Base-by-base conservation (phyloP, 2,888 invertebrate species). In the Galerucella calmariensis region DNA sequence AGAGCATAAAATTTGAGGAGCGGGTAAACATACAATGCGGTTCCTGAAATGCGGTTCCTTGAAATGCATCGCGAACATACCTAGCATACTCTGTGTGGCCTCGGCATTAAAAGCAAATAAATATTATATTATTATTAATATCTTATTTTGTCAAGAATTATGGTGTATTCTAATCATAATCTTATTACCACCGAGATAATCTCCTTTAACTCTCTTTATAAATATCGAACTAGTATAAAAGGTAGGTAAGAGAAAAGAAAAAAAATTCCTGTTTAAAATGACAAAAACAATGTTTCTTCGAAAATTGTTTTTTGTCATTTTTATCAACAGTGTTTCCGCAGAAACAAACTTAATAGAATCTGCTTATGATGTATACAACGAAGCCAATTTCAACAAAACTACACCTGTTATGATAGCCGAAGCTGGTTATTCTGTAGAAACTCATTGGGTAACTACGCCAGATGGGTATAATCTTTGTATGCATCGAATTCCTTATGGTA, bases 401-500 rank as follows among this genome's bases (percentile, higher is more conserved):
- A 63, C 63, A 0, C 63, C 70, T 51, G 84, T 88, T 73, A 79
- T 89, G 61, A 86, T 89, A 24, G 75, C 75, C 41, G 83, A 84
- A 66, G 83, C 88, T 72, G 89, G 89, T 14, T 89, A 88, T 79
- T 86, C 87, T 0, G 84, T 84, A 0, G 89, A 89, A 83, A 82
- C 79, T 2, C 88, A 89, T 78, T 75, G 79, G 5, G 86, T 88
- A 0, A 83, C 81, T 12, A 91, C 92, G 0, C 78, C 86, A 14
- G 91, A 92, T 84, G 91, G 91, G 0, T 92, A 90, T 82, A 86
- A 91, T 58, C 83, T 92, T 41, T 86, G 86, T 58, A 72, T 92
- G 56, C 90, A 91, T 78, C 85, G 91, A 67, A 90, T 92, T 75
- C 90, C 90, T 2, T 79, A 85, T 78, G 89, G 89, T 27, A 75